Base-by-base conservation (phyloP, 2,113 vertebrate species). In the Tamias sibiricus region DNA sequence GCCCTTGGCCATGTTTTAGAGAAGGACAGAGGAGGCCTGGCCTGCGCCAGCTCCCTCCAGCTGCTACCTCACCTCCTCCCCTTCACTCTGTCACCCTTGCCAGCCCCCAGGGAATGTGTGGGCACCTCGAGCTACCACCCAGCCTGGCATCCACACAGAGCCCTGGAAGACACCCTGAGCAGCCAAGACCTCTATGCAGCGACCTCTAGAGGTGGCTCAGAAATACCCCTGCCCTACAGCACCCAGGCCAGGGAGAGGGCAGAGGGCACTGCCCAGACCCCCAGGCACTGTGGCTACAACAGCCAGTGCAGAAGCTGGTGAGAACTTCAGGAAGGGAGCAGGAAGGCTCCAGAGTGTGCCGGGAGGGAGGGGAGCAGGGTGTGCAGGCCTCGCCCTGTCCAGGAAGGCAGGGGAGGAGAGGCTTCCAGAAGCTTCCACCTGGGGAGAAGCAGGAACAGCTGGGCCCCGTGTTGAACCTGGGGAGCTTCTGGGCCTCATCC, bases 241-340 rank as follows among this genome's bases (percentile, higher is more conserved):
- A 0, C 52, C 54, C 20, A 8, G 74, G 62, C 49, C 37, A 2
- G 40, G 24, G 37, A 6, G 24, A 42, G 44, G 26, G 10, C 7
- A 26, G 32, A 19, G 0, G 0, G 37, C 42, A 12, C 24, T 42
- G 7, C n/a, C n/a, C n/a, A n/a, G n/a, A n/a, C 16, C 80, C 81
- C 71, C 6, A 8, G 66, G 49, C 69, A 47, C 4, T 0, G 12
- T n/a, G 66, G 32, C 44, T 1, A 13, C 32, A 2, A 0, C 14
- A 66, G 40, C 12, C 24, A 11, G 2, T 10, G 40, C 17, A 6
- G 57, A 22, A 20, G 57, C 17, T 59, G 57, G 59, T 2, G 3
- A 62, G 59, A 28, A 62, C 54, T 22, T 9, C 26, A 20, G 8
- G 57, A 68, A 30, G 35, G 14, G 76, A n/a, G 4, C 0, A 7